These are phyloP conservation scores for Amblyjoppa fuscipennis DNA, from an alignment of 2,888 invertebrate genomes.

Conservation along the genomic window DNA sequence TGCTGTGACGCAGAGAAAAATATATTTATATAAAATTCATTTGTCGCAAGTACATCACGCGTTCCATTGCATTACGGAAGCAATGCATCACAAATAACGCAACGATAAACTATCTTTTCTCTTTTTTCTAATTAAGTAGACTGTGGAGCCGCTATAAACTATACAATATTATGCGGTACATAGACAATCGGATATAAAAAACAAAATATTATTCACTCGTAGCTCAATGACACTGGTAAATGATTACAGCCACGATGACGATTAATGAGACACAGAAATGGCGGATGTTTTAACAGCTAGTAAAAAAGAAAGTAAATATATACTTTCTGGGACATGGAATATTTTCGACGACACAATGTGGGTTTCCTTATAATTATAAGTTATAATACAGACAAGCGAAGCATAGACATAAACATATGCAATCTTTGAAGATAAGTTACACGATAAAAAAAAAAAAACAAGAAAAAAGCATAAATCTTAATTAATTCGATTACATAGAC, in stretches of 20 bases:
- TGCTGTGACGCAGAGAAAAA: no score
- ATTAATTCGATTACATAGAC: neutral
- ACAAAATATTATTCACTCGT: neutral
- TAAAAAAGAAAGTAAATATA: neutral
- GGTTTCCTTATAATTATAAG: neutral
- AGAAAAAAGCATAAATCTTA: neutral
- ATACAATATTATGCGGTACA: slow-evolving; percentile 20
- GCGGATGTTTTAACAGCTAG: neutral
- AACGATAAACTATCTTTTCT: slow-evolving; percentile 8
- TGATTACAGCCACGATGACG: neutral
- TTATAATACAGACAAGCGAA: slow-evolving; percentile 17
- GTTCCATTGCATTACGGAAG: neutral
- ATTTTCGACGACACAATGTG: neutral
- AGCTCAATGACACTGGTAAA: slow-evolving; percentile 11
- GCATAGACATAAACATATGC: neutral
- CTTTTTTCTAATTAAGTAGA: slow-evolving; percentile 9
- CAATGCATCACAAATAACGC: neutral
- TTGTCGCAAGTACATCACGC: slow-evolving; percentile 2
- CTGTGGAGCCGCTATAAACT: slow-evolving; percentile 5
- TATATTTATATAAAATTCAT: slow-evolving; percentile 2
- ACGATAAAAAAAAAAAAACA: neutral
- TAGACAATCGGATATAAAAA: neutral
- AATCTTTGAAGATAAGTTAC: neutral
- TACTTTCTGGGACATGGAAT: neutral
- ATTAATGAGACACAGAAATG: neutral